Evolutionary conservation across 2,797 vertebrate genomes (phyloP).

Genomic region (Poliocrania exsul): DNA sequence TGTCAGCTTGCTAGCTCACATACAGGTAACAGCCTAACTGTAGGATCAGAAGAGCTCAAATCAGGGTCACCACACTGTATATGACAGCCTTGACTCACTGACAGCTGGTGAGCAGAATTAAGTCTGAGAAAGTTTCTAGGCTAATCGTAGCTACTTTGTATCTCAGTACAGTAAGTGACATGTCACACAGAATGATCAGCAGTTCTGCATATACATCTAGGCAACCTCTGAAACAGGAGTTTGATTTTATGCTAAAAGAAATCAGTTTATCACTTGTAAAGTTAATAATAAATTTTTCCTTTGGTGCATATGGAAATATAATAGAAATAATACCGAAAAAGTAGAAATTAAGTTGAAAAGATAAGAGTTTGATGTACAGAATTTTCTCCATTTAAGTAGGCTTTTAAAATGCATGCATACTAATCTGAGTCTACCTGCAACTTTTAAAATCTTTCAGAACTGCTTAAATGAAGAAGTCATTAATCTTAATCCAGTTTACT

Average conservation of each 20-base stretch:
- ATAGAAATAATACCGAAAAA: accelerated
- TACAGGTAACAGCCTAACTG: not conserved
- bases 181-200: not conserved
- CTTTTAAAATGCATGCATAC: not conserved
- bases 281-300: not conserved
- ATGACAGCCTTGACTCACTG: not conserved
- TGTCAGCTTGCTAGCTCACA: not conserved
- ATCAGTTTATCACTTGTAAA: not conserved
- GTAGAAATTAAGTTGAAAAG: not conserved
- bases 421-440: not conserved
- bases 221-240: not conserved
- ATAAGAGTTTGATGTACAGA: not conserved
- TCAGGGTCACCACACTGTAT: not conserved
- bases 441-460: not conserved
- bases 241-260: not conserved
- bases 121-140: not conserved
- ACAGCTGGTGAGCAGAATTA: not conserved
- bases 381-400: not conserved
- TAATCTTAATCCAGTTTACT: not conserved
- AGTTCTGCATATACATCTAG: not conserved
- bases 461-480: not conserved
- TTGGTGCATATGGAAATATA: not conserved
- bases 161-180: not conserved
- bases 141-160: not conserved
- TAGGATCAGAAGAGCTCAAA: not conserved